phyloP scores from a whole-genome alignment of 2,113 vertebrate species.

The Pantherophis guttatus region DNA sequence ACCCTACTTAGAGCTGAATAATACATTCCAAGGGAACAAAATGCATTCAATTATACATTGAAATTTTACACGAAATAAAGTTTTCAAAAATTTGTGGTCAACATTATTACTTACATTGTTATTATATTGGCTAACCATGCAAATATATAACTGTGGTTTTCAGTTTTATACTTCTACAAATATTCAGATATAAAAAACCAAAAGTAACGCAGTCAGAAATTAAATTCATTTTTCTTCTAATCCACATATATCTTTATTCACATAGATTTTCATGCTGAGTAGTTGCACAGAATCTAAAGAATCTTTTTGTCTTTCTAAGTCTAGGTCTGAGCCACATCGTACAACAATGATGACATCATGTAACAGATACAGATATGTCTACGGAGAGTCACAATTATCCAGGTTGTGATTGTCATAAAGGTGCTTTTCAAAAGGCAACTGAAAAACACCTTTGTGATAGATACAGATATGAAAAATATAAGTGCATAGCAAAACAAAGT shows the following conservation, averaged over 20 bases:
- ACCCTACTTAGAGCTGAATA: not conserved
- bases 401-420: no score
- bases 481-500: not conserved
- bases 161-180: not conserved
- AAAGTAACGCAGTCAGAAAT: not conserved
- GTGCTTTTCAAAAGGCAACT: no score
- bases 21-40: not conserved
- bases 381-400: no score
- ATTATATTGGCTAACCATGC: not conserved
- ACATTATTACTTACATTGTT: not conserved
- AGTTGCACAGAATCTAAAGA: not conserved
- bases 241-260: not conserved
- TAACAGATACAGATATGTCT: not conserved
- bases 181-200: not conserved
- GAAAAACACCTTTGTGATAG: not conserved
- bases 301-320: not conserved
- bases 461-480: not conserved
- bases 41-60: not conserved
- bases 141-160: not conserved
- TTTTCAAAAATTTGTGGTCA: not conserved
- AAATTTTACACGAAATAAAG: not conserved
- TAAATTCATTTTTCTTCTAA: not conserved
- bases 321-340: not conserved
- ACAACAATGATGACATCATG: not conserved
- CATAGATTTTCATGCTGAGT: not conserved